Percentiles rank a stretch among this genome's conserved stretches.
These are phyloP conservation scores for Halcyon malimbica DNA, from an alignment of 2,113 vertebrate genomes.

Conservation along the genomic window DNA sequence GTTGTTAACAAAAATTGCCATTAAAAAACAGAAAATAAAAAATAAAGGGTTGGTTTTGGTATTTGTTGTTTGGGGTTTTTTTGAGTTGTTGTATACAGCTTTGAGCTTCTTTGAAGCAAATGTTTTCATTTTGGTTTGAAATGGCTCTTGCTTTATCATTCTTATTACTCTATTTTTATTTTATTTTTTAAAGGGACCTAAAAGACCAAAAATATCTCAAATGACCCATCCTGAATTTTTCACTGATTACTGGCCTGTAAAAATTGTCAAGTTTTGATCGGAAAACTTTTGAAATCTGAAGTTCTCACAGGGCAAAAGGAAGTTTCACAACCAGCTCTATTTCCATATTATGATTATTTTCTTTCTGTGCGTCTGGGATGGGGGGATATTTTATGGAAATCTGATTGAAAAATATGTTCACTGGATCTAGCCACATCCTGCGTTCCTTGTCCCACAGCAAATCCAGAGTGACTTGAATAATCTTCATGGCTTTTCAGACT, in stretches of 20 bases:
- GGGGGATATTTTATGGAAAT: conserved; percentile 3
- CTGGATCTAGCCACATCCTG: background rate
- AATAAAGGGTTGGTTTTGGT: background rate
- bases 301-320: background rate
- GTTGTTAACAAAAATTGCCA: background rate
- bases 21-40: background rate
- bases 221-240: background rate
- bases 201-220: background rate
- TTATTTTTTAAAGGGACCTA: background rate
- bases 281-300: background rate
- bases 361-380: background rate
- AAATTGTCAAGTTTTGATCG: background rate
- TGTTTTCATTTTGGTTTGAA: background rate
- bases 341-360: background rate
- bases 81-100: background rate
- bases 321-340: background rate
- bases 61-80: background rate
- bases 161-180: background rate
- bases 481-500: background rate
- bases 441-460: background rate
- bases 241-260: background rate
- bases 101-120: background rate
- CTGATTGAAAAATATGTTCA: background rate
- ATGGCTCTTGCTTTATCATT: background rate
- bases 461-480: background rate